A percentile compares a stretch with the other conserved stretches of the same genome.
phyloP scores from a whole-genome alignment of 30 jellyfish, hydroid and myxozoan genomes.

The Aurelia sp. region DNA sequence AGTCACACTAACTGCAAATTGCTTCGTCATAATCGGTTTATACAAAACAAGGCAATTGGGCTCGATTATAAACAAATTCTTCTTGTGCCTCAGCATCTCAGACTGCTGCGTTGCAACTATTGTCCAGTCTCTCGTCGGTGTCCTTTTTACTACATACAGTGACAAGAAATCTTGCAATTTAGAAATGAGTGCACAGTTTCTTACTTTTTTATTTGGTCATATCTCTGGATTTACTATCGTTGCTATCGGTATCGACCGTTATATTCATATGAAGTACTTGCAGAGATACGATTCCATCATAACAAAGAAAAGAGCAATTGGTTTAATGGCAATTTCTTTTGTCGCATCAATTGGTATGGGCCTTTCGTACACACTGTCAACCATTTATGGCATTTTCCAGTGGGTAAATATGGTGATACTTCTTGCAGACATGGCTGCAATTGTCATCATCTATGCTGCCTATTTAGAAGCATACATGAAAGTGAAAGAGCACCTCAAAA shows the following conservation, averaged over 20 bases:
- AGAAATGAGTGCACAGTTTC: constrained; percentile 43
- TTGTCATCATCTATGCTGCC: constrained; percentile 38
- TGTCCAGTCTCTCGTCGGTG: constrained; percentile 41
- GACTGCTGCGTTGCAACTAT: constrained; percentile 43
- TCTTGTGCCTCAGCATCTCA: constrained; percentile 40
- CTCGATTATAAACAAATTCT: constrained; percentile 14
- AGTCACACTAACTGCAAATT: constrained; percentile 24
- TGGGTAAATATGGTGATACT: constrained; percentile 46
- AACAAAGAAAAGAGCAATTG: constrained; percentile 25
- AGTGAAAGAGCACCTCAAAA: constrained; percentile 23
- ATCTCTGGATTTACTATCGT: constrained; percentile 45
- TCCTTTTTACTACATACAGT: constrained; percentile 37
- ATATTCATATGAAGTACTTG: constrained; percentile 61
- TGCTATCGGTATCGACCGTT: constrained; percentile 48
- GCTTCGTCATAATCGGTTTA: constrained; percentile 16
- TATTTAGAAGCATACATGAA: constrained; percentile 24
- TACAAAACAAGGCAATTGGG: constrained; percentile 37
- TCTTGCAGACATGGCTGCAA: constrained; percentile 32
- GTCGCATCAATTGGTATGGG: constrained; percentile 33
- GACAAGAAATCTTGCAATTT: constrained; percentile 9
- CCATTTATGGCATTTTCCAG: constrained; percentile 19
- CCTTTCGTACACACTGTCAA: constrained; percentile 32
- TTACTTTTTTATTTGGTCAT: constrained; percentile 46
- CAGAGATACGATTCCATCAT: constrained; percentile 39
- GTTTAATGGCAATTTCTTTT: neutral